Evolutionary conservation across 2,888 invertebrate genomes (phyloP).

Genomic region (Cantharis nigra): DNA sequence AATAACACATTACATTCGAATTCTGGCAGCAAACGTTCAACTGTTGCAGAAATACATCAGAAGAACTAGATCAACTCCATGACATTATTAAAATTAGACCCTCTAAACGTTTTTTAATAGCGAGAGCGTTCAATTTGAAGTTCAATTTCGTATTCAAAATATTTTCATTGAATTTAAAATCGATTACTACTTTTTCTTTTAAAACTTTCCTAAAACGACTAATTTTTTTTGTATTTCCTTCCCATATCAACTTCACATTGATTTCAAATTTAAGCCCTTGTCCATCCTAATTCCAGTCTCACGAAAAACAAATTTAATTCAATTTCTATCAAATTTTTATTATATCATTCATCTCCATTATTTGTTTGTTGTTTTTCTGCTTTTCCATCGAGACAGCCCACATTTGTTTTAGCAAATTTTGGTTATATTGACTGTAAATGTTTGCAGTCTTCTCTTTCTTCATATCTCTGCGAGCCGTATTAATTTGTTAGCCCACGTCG

Average conservation of each 20-base stretch:
- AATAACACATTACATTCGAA: conserved; percentile 48
- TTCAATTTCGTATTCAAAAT: conserved; percentile 13
- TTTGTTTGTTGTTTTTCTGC: background rate
- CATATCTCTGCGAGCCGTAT: background rate
- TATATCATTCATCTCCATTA: background rate
- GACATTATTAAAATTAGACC: conserved; percentile 47
- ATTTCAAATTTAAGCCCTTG: background rate
- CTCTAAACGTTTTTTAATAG: conserved; percentile 30
- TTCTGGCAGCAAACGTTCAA: conserved; percentile 46
- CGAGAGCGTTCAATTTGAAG: background rate
- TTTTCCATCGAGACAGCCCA: background rate
- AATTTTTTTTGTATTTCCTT: background rate
- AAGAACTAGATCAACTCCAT: conserved; percentile 44
- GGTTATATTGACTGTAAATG: background rate
- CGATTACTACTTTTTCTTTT: conserved; percentile 4
- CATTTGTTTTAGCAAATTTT: background rate
- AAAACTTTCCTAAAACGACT: conserved; percentile 1
- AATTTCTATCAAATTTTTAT: background rate
- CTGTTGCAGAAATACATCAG: conserved; percentile 51
- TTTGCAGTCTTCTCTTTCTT: background rate
- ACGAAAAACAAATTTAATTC: background rate
- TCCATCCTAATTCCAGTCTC: background rate
- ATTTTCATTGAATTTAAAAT: conserved; percentile 10
- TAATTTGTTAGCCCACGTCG: background rate
- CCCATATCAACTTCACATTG: background rate